A percentile compares a stretch with the other conserved stretches of the same genome.
Evolutionary conservation across 2,113 vertebrate species (phyloP).

Genomic region (Gallinago media): DNA sequence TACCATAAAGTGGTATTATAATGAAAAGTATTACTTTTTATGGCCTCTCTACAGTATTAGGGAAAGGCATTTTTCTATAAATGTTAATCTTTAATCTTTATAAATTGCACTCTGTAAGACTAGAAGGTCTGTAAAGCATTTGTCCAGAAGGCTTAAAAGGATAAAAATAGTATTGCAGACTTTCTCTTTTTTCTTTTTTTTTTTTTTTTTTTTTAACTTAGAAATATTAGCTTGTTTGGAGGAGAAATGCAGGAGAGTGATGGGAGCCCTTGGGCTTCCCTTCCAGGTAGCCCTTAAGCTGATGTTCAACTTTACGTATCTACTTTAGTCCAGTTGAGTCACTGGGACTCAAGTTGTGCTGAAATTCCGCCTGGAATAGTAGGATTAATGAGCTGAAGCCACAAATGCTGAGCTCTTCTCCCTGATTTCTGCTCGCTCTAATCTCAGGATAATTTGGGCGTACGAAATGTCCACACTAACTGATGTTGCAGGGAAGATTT

Average conservation of each 20-base stretch:
- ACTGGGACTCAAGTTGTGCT: neutral
- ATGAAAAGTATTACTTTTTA: slow-evolving; percentile 54
- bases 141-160: slow-evolving; percentile 13
- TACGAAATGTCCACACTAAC: neutral
- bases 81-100: slow-evolving; percentile 63
- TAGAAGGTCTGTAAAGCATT: neutral
- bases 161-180: slow-evolving; percentile 50
- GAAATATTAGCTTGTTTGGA: neutral
- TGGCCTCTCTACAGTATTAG: slow-evolving; percentile 18
- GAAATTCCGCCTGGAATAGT: neutral
- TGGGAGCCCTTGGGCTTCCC: neutral
- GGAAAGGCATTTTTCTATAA: slow-evolving; percentile 53
- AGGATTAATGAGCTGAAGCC: neutral
- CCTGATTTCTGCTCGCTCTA: neutral
- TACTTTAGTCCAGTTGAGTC: neutral
- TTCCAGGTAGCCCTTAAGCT: neutral
- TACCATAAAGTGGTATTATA: slow-evolving; percentile 31
- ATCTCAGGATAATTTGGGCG: neutral
- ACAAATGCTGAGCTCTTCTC: neutral
- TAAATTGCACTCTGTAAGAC: slow-evolving; percentile 37
- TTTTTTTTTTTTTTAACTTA: neutral
- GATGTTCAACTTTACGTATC: neutral
- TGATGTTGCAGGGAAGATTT: neutral
- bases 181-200: neutral
- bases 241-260: neutral